Percentiles rank a stretch among this genome's conserved stretches.
Evolutionary conservation across 2,888 invertebrate genomes (phyloP).

Genomic region (Dolichomitus sp.): DNA sequence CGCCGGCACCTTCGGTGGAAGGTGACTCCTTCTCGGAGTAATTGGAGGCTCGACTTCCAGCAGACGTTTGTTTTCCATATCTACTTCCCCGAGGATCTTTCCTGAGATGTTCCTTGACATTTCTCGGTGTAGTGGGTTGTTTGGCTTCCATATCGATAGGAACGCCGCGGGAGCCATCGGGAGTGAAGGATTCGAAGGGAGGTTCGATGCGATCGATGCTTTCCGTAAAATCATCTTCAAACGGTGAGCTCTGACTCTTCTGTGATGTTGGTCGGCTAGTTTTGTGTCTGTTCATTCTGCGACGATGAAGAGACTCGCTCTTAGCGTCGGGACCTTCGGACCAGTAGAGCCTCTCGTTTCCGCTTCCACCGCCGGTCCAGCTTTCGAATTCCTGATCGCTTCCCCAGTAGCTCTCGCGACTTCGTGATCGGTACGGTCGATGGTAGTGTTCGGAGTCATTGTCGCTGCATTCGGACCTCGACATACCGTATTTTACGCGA

Average conservation of each 20-base stretch:
- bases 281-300: constrained; percentile 82
- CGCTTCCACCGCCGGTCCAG: constrained; percentile 72
- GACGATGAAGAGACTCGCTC: constrained; percentile 81
- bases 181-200: constrained; percentile 73
- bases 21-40: constrained; percentile 89
- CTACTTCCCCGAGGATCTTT: constrained; percentile 71
- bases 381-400: constrained; percentile 84
- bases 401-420: constrained; percentile 84
- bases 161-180: constrained; percentile 75
- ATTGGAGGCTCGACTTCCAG: constrained; percentile 73
- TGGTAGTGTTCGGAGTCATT: constrained; percentile 83
- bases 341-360: constrained; percentile 82
- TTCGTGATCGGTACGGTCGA: constrained; percentile 82
- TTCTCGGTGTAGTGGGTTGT: constrained; percentile 76
- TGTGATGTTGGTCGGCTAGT: constrained; percentile 79
- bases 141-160: constrained; percentile 74
- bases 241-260: constrained; percentile 87
- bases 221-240: constrained; percentile 89
- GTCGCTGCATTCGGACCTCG: constrained; percentile 85
- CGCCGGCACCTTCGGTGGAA: constrained; percentile 79
- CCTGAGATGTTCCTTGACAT: constrained; percentile 75
- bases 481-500: constrained; percentile 80
- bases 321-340: constrained; percentile 82
- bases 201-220: constrained; percentile 83
- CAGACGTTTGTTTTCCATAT: constrained; percentile 26